Conservation (phyloP, 1,140 invertebrate species). For the Helicoverpa armigera region DNA sequence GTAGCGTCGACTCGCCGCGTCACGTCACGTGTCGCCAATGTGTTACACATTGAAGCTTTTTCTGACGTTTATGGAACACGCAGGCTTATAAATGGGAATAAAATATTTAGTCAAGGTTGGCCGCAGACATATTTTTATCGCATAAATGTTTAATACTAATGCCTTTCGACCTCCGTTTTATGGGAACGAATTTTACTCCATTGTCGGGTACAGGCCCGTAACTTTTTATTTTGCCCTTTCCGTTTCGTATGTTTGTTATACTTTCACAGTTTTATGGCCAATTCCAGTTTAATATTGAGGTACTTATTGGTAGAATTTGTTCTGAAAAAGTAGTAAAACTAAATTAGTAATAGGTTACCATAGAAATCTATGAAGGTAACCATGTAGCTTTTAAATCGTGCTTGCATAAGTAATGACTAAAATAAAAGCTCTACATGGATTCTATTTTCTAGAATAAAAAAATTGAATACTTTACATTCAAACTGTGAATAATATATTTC, state of each 20-base stretch:
- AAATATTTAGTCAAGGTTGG: constrained; percentile 43
- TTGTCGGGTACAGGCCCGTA: constrained; percentile 30
- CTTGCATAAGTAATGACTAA: constrained; percentile 3
- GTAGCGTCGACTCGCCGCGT: constrained; percentile 33
- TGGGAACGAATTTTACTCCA: constrained; percentile 22
- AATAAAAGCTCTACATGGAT: background rate
- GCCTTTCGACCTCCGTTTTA: constrained; percentile 36
- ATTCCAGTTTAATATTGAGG: constrained; percentile 3
- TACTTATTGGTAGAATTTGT: constrained; percentile 8
- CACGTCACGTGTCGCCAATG: constrained; percentile 48
- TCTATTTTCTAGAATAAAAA: constrained; percentile 9
- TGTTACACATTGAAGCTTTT: constrained; percentile 51
- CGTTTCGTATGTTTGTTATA: constrained; percentile 1
- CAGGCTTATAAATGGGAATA: constrained; percentile 49
- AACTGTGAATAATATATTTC: constrained; percentile 2
- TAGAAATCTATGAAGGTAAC: background rate
- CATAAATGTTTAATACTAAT: constrained; percentile 42
- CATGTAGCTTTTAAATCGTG: background rate
- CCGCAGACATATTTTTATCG: constrained; percentile 42
- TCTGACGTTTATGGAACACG: constrained; percentile 46
- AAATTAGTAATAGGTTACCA: background rate
- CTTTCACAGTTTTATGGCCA: constrained; percentile 29
- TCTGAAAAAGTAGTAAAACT: constrained; percentile 15
- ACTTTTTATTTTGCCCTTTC: constrained; percentile 35
- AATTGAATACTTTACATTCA: background rate